These are phyloP conservation scores for Macrosiphum euphorbiae DNA, from an alignment of 2,888 invertebrate genomes.

Conservation along the genomic window DNA sequence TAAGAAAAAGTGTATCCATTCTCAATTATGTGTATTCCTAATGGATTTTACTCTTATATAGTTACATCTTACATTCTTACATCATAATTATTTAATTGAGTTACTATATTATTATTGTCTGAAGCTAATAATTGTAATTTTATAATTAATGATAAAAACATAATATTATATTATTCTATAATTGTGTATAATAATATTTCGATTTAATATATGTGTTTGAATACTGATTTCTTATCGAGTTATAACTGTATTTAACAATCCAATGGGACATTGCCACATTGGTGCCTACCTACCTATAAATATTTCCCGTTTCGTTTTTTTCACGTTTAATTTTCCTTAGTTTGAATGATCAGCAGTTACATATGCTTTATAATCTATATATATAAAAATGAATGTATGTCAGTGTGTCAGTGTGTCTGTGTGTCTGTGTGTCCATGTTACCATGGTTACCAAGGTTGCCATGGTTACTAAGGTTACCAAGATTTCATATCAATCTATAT, in stretches of 20 bases:
- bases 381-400: too few species aligned
- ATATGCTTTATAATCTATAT: too few species aligned
- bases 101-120: neutral
- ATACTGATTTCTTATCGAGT: neutral
- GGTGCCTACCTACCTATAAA: neutral
- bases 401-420: too few species aligned
- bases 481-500: too few species aligned
- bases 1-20: neutral
- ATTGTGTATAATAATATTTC: neutral
- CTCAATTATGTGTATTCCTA: neutral
- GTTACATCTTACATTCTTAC: too few species aligned
- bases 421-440: too few species aligned
- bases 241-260: neutral
- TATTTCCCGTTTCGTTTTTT: neutral
- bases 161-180: neutral
- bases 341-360: too few species aligned
- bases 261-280: neutral
- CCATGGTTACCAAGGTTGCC: too few species aligned
- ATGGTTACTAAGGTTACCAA: too few species aligned
- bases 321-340: too few species aligned
- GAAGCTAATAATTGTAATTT: neutral
- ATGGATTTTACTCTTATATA: neutral
- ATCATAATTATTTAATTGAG: neutral
- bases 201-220: neutral
- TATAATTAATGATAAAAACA: neutral